These are phyloP conservation scores for Rhyacophila brunnea DNA, from an alignment of 1,140 invertebrate genomes.

Conservation along the genomic window DNA sequence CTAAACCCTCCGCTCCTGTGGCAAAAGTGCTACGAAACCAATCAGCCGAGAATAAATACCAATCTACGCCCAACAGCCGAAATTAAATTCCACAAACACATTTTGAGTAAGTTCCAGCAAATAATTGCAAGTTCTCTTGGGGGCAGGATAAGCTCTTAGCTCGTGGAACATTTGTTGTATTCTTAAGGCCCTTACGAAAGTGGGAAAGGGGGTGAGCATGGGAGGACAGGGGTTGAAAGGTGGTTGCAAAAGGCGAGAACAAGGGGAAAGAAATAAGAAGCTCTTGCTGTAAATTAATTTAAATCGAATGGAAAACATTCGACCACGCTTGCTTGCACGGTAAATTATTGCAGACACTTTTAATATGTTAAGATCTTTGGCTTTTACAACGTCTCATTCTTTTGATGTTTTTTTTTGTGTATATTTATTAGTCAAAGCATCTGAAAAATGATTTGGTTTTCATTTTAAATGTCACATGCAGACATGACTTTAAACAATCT, in stretches of 20 bases:
- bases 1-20: constrained; percentile 9
- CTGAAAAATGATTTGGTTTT: too few species aligned
- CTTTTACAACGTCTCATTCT: too few species aligned
- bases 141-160: constrained; percentile 23
- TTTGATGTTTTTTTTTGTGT: too few species aligned
- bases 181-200: constrained; percentile 22
- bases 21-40: constrained; percentile 17
- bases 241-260: constrained; percentile 20
- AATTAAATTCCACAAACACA: constrained; percentile 37
- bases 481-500: too few species aligned
- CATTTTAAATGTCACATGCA: too few species aligned
- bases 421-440: too few species aligned
- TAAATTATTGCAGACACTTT: neutral
- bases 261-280: constrained; percentile 29
- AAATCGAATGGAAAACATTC: constrained; percentile 32
- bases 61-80: constrained; percentile 28
- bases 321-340: constrained; percentile 2
- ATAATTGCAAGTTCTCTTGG: constrained; percentile 30
- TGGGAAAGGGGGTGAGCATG: constrained; percentile 1
- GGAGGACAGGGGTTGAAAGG: constrained; percentile 2
- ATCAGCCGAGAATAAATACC: constrained; percentile 36
- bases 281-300: constrained; percentile 32
- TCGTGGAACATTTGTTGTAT: constrained; percentile 33
- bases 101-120: constrained; percentile 35
- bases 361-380: too few species aligned